phyloP scores from a whole-genome alignment of 2,888 invertebrate genomes.

The Priocnemis perturbator region DNA sequence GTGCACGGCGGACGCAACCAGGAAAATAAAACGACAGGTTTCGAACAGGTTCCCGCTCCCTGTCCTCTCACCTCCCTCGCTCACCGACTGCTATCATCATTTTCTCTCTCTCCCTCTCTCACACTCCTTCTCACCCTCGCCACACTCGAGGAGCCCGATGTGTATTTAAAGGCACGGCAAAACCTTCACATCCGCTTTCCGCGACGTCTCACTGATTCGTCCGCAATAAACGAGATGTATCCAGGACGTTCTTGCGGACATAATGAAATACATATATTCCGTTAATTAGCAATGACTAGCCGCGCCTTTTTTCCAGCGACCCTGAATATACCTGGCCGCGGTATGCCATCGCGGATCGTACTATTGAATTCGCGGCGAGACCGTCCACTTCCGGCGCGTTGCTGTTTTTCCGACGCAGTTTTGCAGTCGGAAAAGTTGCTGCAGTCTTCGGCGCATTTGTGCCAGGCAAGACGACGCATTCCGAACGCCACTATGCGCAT shows the following conservation, averaged over 20 bases:
- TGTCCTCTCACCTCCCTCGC: slow-evolving; percentile 23
- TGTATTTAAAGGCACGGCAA: slow-evolving; percentile 41
- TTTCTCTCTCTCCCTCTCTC: slow-evolving; percentile 21
- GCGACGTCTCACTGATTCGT: slow-evolving; percentile 29
- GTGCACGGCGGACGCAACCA: background rate
- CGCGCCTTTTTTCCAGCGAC: too few species aligned
- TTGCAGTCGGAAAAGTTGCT: too few species aligned
- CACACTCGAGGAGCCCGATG: slow-evolving; percentile 14
- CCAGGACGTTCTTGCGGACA: background rate
- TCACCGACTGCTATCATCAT: slow-evolving; percentile 21
- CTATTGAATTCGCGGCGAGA: too few species aligned
- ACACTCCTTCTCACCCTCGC: background rate
- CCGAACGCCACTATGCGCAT: too few species aligned
- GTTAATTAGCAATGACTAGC: too few species aligned
- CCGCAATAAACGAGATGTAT: slow-evolving; percentile 19
- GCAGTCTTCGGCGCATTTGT: too few species aligned
- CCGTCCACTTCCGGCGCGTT: too few species aligned
- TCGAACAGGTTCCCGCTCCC: slow-evolving; percentile 47
- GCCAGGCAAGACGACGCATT: too few species aligned
- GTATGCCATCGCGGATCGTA: too few species aligned
- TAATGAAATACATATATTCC: too few species aligned
- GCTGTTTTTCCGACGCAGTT: too few species aligned
- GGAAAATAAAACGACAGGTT: slow-evolving; percentile 40
- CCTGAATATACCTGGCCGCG: too few species aligned
- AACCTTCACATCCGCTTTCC: slow-evolving; percentile 1